Evolutionary conservation across 2,888 invertebrate species (phyloP), one percentile per base, ranked within the genome.

Genomic region (Mycalesis mineus): DNA sequence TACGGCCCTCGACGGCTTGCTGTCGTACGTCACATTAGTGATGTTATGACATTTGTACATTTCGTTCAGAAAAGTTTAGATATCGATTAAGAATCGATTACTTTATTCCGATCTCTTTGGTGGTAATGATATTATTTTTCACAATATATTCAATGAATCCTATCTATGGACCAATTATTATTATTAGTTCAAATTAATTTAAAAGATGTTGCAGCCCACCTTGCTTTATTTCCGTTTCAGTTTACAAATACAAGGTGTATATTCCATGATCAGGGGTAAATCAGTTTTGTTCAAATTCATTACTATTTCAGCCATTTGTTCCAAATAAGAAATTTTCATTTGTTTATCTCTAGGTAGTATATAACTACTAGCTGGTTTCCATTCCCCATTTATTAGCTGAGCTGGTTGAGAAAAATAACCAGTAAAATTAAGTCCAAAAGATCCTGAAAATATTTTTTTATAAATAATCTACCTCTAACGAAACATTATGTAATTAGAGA

Each of bases 381-480:
- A 92, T 63, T 68, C 65, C 17, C 80, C 83, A 53, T 84, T 68
- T 41, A 80, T 67, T 37, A 88, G 75, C 51, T 76, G 80, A 73
- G 82, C 87, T 6, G 92, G 92, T 73, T 92, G 92, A 0, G 92
- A 92, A 78, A 92, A 92, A 45, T 83, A 75, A 7, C 92, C 82
- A 44, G 89, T 78, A 59, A 88, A 80, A 1, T 84, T 79, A 62
- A 92, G 82, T 50, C 90, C 91, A 75, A 91, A 92, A 9, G 90
- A 75, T 37, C 92, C 92, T 91, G 61, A 22, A 69, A 65, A 63
- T 37, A 7, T 4, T 42, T 6, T 29, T 47, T 36, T 39, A 39
- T 7, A 42, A 39, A 33, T 33, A 29, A 54, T 37, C n/a, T n/a
- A n/a, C n/a, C n/a, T n/a, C n/a, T n/a, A n/a, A n/a, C n/a, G n/a